These are phyloP conservation scores for Eulacestoma nigropectus DNA, from an alignment of 2,113 vertebrate genomes.

Conservation along the genomic window DNA sequence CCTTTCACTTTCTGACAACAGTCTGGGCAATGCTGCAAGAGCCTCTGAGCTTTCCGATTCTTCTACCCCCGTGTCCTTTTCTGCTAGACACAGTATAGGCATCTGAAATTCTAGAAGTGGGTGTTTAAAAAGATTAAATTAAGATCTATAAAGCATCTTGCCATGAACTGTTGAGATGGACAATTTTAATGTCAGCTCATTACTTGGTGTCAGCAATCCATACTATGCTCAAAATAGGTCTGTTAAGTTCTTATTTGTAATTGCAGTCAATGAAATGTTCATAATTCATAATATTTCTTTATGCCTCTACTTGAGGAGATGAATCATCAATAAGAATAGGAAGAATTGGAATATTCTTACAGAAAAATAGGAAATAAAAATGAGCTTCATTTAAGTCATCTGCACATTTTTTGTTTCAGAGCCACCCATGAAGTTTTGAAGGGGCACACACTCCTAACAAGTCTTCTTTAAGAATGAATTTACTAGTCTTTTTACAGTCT, in stretches of 20 bases:
- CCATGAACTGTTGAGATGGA: neutral
- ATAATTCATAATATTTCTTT: neutral
- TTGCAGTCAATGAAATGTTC: neutral
- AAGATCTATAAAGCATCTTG: neutral
- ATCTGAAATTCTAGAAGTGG: slow-evolving; percentile 25
- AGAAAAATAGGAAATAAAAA: neutral
- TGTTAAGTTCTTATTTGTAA: neutral
- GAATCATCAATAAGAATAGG: neutral
- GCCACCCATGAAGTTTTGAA: neutral
- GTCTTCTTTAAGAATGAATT: neutral
- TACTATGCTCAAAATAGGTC: neutral
- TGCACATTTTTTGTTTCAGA: neutral
- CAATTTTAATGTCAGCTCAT: neutral
- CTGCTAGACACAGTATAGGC: neutral
- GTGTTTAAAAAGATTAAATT: neutral
- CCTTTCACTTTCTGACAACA: neutral
- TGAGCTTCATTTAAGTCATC: neutral
- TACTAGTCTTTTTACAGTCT: neutral
- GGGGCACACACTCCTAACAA: neutral
- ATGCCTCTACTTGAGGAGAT: neutral
- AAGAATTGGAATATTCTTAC: neutral
- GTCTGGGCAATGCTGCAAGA: neutral
- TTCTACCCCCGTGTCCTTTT: neutral
- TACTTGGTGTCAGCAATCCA: neutral
- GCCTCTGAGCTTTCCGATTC: neutral